A percentile compares a stretch with the other conserved stretches of the same genome.
Conservation (phyloP, 2,888 invertebrate genomes). For the Parnassius smintheus region DNA sequence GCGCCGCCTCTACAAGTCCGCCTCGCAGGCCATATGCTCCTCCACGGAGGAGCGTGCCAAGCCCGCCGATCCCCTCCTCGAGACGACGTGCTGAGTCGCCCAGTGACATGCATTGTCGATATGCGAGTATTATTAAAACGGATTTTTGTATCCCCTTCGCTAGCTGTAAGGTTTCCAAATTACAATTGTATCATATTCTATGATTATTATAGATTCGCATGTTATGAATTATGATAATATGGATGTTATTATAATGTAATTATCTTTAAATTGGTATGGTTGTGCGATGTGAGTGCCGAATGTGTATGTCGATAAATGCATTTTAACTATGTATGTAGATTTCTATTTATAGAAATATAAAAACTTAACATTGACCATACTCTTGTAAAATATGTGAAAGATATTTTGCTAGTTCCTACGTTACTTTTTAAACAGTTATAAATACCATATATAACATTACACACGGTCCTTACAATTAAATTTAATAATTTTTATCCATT, state of each 20-base stretch:
- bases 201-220: conserved; percentile 41
- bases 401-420: conserved; percentile 53
- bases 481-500: conserved; percentile 19
- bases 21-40: conserved; percentile 48
- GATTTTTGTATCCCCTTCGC: conserved; percentile 68
- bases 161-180: conserved; percentile 72
- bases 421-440: conserved; percentile 40
- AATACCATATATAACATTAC: conserved; percentile 37
- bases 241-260: conserved; percentile 58
- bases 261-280: conserved; percentile 62
- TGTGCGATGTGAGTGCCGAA: conserved; percentile 57
- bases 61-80: conserved; percentile 61
- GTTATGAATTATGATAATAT: conserved; percentile 47
- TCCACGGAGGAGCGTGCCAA: conserved; percentile 38
- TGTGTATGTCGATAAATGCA: conserved; percentile 38
- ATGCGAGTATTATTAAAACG: conserved; percentile 76
- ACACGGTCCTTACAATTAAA: conserved; percentile 44
- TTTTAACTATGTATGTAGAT: conserved; percentile 36
- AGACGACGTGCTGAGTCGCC: conserved; percentile 65
- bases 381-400: conserved; percentile 37
- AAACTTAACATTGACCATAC: conserved; percentile 41
- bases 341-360: conserved; percentile 40
- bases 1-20: conserved; percentile 55
- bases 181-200: conserved; percentile 66
- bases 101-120: conserved; percentile 41